Conservation (phyloP, 1,140 invertebrate species). For the Neocloeon triangulifer region DNA sequence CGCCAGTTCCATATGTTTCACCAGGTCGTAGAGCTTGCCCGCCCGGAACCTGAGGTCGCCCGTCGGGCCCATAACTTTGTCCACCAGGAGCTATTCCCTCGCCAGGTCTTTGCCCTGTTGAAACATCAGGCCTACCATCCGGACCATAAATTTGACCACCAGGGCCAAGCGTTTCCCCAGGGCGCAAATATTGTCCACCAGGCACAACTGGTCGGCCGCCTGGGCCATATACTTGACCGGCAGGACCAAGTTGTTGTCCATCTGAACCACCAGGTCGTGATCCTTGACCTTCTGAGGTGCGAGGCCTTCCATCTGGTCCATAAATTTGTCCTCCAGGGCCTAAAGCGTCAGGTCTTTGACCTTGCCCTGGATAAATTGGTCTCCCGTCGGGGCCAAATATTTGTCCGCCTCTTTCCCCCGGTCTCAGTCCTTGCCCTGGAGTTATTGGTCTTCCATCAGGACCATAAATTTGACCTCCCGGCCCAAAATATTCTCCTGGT, state of each 20-base stretch:
- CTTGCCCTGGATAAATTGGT: too few relatives aligned
- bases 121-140: neutral
- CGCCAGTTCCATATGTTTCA: neutral
- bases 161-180: slow-evolving; percentile 4
- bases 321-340: slow-evolving; percentile 6
- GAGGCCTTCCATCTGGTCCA: too few relatives aligned
- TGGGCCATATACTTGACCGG: neutral
- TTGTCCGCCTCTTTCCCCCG: slow-evolving; percentile 5
- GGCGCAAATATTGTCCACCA: neutral
- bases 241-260: too few relatives aligned
- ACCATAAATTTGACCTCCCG: neutral
- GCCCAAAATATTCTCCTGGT: slow-evolving; percentile 2
- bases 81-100: slow-evolving; percentile 5
- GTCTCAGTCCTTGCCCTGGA: too few relatives aligned
- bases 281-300: too few relatives aligned
- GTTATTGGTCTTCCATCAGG: neutral
- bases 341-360: slow-evolving; percentile 6
- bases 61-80: slow-evolving; percentile 5
- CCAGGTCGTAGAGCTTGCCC: neutral
- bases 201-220: slow-evolving; percentile 3
- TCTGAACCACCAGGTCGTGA: too few relatives aligned
- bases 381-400: neutral
- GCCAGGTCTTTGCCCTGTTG: neutral
- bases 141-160: neutral
- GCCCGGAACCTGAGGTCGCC: neutral